phyloP scores from a whole-genome alignment of 2,888 invertebrate genomes.

The Gastracanthus pulcherrimus region DNA sequence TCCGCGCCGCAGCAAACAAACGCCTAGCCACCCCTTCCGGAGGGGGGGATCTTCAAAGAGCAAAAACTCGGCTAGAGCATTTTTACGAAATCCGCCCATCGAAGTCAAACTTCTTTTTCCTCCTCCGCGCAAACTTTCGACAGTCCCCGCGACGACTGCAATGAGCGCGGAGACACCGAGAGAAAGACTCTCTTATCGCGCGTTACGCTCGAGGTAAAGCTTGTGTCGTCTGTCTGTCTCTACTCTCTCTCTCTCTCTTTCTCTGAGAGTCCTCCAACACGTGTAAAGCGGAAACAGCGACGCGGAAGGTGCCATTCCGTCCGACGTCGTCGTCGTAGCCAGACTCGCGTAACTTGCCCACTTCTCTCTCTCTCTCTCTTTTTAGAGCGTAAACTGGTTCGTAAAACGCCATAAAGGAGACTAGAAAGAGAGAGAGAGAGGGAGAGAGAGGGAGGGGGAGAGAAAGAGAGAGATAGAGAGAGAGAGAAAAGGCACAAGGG shows the following conservation, averaged over 20 bases:
- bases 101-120: neutral
- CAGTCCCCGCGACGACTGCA: neutral
- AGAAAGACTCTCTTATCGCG: constrained; percentile 10
- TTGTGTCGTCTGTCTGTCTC: neutral
- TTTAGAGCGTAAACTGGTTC: constrained; percentile 44
- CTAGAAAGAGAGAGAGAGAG: neutral
- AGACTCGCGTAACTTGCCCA: constrained; percentile 8
- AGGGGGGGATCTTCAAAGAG: neutral
- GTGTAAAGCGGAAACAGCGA: constrained; percentile 44
- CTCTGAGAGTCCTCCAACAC: neutral
- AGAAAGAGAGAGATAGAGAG: neutral
- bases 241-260: neutral
- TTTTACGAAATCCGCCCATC: neutral
- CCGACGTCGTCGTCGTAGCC: constrained; percentile 19
- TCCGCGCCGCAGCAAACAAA: neutral
- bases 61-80: neutral
- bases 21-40: neutral
- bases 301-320: constrained; percentile 45
- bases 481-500: no score
- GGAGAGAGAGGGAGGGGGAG: neutral
- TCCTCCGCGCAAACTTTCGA: neutral
- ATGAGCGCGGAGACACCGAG: neutral
- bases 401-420: constrained; percentile 39
- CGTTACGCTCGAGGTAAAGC: constrained; percentile 17
- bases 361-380: neutral